These are phyloP conservation scores for Trachelus stipa DNA, from an alignment of 2,888 invertebrate species.

Conservation along the genomic window DNA sequence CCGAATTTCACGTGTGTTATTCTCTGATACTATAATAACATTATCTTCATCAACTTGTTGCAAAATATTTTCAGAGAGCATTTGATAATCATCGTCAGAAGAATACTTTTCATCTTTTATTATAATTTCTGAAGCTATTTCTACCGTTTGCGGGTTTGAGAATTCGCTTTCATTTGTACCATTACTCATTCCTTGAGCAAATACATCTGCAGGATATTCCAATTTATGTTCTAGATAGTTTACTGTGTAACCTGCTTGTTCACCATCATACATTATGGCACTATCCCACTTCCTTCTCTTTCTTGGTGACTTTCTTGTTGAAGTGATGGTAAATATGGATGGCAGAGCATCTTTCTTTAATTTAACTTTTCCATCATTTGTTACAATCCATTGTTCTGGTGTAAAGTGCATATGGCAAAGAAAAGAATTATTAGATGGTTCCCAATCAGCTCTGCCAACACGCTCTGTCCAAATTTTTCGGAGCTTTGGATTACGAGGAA, in stretches of 20 bases:
- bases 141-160: not conserved
- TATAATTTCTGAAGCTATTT: not conserved
- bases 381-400: conserved; percentile 53
- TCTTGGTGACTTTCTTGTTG: conserved; percentile 56
- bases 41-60: conserved; percentile 33
- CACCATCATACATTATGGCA: conserved; percentile 13
- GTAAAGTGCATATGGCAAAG: conserved; percentile 62
- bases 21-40: conserved; percentile 39
- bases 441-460: conserved; percentile 61
- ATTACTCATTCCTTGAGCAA: not conserved
- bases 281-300: conserved; percentile 41
- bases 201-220: conserved; percentile 1
- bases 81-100: conserved; percentile 11
- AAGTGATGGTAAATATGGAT: conserved; percentile 56
- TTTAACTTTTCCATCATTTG: conserved; percentile 50
- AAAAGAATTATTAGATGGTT: conserved; percentile 61
- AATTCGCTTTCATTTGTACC: not conserved
- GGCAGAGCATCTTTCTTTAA: conserved; percentile 59
- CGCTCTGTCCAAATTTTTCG: conserved; percentile 59
- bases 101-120: conserved; percentile 1
- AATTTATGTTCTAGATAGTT: conserved; percentile 44
- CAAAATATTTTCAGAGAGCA: conserved; percentile 23
- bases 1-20: conserved; percentile 35
- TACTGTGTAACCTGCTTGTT: conserved; percentile 35
- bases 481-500: conserved; percentile 59